Conservation (phyloP, 2,113 vertebrate species). For the Nibea albiflora region DNA sequence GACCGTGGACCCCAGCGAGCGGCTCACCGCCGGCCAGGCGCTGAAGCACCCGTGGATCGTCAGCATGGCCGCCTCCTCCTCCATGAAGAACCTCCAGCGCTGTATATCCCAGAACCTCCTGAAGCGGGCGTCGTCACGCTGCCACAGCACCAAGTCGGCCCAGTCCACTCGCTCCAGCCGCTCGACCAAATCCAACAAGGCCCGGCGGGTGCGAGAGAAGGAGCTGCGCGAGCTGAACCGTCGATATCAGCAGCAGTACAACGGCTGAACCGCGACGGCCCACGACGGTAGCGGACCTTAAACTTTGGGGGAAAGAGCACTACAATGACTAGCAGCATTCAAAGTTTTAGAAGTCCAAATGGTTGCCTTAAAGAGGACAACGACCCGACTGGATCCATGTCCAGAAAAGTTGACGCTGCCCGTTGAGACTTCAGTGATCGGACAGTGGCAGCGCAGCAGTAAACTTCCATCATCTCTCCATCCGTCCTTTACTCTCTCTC, state of each 20-base stretch:
- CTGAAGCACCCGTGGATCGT: slow-evolving; percentile 97
- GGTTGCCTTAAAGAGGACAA: slow-evolving; percentile 13
- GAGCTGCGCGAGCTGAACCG: slow-evolving; percentile 96
- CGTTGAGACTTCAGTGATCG: slow-evolving; percentile 18
- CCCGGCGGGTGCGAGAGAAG: slow-evolving; percentile 92
- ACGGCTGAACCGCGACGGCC: slow-evolving; percentile 83
- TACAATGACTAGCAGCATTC: not conserved
- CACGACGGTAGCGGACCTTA: not conserved
- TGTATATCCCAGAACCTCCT: slow-evolving; percentile 98
- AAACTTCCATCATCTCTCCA: slow-evolving; percentile 52
- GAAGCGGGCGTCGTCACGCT: slow-evolving; percentile 96
- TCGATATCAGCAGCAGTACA: slow-evolving; percentile 97
- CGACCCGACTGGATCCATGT: not conserved
- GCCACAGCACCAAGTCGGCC: slow-evolving; percentile 97
- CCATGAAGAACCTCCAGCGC: slow-evolving; percentile 98
- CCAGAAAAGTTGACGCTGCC: slow-evolving; percentile 23
- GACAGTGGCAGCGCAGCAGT: not conserved
- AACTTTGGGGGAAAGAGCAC: slow-evolving; percentile 4
- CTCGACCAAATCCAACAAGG: slow-evolving; percentile 96
- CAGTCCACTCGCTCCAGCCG: slow-evolving; percentile 96
- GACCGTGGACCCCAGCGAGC: slow-evolving; percentile 92
- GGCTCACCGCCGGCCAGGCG: slow-evolving; percentile 94
- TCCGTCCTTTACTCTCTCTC: slow-evolving; percentile 34
- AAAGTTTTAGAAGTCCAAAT: not conserved
- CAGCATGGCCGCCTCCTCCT: slow-evolving; percentile 98